phyloP scores from a whole-genome alignment of 1,140 invertebrate species.

The Adoxophyes honmai region DNA sequence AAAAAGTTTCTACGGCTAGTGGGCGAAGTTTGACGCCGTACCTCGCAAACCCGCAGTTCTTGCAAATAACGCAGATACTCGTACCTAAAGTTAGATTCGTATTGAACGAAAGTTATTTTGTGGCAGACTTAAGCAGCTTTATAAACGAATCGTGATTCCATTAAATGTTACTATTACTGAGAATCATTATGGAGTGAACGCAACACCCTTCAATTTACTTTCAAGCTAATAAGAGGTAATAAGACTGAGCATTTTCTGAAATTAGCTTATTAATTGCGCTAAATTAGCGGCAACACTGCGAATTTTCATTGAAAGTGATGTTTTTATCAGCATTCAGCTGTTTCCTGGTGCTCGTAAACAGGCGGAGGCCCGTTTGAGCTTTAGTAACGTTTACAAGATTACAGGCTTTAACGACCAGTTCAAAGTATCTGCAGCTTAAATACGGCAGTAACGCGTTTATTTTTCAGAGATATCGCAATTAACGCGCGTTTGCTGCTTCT shows the following conservation, averaged over 20 bases:
- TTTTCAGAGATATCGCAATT: background rate
- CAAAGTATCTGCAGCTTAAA: background rate
- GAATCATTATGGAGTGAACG: too few species aligned
- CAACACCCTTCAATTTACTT: too few species aligned
- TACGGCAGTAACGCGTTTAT: slow-evolving; percentile 1
- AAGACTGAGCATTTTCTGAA: background rate
- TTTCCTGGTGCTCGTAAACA: slow-evolving; percentile 3
- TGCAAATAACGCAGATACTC: too few species aligned
- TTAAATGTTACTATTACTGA: too few species aligned
- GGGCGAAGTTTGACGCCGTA: background rate
- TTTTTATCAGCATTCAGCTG: background rate
- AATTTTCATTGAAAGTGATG: background rate
- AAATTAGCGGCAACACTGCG: background rate
- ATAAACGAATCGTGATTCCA: too few species aligned
- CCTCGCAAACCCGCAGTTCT: background rate
- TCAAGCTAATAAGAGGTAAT: background rate
- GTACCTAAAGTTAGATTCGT: too few species aligned
- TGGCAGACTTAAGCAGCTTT: too few species aligned
- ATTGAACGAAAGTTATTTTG: too few species aligned
- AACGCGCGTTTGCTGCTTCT: too few species aligned
- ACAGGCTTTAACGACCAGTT: slow-evolving; percentile 5
- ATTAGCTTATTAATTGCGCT: background rate
- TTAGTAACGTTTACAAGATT: slow-evolving; percentile 5
- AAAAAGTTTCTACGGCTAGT: background rate
- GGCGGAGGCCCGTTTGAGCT: background rate